A percentile compares a stretch with the other conserved stretches of the same genome.
Conservation (phyloP, 2,888 invertebrate genomes). For the Philereme vetulata region DNA sequence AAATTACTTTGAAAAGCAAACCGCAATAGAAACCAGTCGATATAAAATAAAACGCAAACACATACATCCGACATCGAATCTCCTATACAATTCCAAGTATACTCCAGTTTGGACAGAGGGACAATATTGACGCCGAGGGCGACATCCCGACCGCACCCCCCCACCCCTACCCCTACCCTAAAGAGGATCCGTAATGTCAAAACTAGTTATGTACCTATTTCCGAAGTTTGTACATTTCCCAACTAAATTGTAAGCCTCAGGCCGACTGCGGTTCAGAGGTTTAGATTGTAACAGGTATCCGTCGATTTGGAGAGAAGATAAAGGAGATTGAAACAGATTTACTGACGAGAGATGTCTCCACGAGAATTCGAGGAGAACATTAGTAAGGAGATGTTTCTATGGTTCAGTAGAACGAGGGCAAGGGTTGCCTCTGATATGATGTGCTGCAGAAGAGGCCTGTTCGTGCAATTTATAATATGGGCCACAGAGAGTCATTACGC, state of each 20-base stretch:
- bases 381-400: too few relatives aligned
- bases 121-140: slow-evolving; percentile 64
- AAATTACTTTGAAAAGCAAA: not conserved
- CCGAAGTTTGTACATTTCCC: slow-evolving; percentile 34
- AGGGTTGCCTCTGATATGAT: too few relatives aligned
- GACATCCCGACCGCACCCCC: slow-evolving; percentile 43
- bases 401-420: too few relatives aligned
- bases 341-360: not conserved
- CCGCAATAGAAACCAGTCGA: too few relatives aligned
- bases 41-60: not conserved
- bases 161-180: slow-evolving; percentile 21
- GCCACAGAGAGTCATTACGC: too few relatives aligned
- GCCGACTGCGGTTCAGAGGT: slow-evolving; percentile 25
- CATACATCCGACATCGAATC: slow-evolving; percentile 4
- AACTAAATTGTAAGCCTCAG: slow-evolving; percentile 41
- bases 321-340: not conserved
- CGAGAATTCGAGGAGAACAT: too few relatives aligned
- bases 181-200: slow-evolving; percentile 41
- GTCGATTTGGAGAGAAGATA: slow-evolving; percentile 3
- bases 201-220: slow-evolving; percentile 46
- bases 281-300: slow-evolving; percentile 12
- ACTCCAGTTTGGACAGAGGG: slow-evolving; percentile 48
- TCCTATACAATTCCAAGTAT: slow-evolving; percentile 21
- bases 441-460: too few relatives aligned
- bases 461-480: too few relatives aligned